Evolutionary conservation across 2,113 vertebrate species (phyloP).

Genomic region (Chrysemys picta): DNA sequence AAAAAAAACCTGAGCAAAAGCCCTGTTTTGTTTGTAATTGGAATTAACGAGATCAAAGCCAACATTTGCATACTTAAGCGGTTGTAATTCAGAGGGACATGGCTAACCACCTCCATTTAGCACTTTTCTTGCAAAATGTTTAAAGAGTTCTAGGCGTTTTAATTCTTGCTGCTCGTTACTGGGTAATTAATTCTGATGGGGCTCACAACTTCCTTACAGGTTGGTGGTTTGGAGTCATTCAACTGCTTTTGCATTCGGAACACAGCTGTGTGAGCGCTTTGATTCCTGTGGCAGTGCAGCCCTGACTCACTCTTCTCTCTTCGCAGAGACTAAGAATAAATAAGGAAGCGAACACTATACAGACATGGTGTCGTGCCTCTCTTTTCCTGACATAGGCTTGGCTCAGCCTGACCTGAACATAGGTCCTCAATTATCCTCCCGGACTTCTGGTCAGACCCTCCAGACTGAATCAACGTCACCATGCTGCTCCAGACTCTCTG

Average conservation of each 20-base stretch:
- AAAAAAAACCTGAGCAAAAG: neutral
- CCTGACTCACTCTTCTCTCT: neutral
- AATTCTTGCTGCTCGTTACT: neutral
- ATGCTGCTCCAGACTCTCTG: neutral
- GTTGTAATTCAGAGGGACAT: neutral
- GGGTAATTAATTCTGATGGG: neutral
- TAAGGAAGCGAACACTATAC: neutral
- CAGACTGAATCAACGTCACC: neutral
- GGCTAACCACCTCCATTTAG: neutral
- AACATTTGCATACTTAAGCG: constrained; percentile 25
- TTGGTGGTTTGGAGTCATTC: neutral
- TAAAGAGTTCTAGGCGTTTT: neutral
- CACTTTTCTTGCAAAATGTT: neutral
- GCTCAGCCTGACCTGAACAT: neutral
- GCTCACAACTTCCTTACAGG: neutral
- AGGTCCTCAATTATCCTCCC: neutral
- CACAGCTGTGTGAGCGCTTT: neutral
- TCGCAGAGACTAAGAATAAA: neutral
- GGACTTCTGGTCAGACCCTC: neutral
- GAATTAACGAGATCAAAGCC: constrained; percentile 66
- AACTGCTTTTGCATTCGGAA: neutral
- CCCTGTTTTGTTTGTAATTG: constrained; percentile 2
- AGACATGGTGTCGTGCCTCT: neutral
- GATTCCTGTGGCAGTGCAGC: neutral
- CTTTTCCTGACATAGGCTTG: neutral